Conservation (phyloP, 2,888 invertebrate genomes). For the Scaptomyza caliginosa region DNA sequence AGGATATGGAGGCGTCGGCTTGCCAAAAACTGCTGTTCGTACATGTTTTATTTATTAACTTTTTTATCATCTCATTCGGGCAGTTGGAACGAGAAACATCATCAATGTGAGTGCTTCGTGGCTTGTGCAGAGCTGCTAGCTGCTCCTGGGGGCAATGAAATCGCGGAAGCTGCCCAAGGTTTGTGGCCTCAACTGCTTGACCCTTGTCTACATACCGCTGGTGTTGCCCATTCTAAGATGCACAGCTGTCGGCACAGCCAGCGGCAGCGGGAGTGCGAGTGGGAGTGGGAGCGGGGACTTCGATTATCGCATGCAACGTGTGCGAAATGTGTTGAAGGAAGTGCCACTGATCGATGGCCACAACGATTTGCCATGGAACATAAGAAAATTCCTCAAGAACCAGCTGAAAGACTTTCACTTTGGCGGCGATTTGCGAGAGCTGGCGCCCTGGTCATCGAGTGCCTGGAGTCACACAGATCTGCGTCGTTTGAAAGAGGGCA, state of each 20-base stretch:
- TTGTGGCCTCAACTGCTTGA: constrained; percentile 84
- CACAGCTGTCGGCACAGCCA: constrained; percentile 59
- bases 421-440: constrained; percentile 88
- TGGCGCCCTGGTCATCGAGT: constrained; percentile 90
- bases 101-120: constrained; percentile 81
- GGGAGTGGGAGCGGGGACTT: constrained; percentile 79
- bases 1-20: background rate
- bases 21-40: background rate
- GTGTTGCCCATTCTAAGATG: constrained; percentile 82
- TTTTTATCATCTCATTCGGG: constrained; percentile 1
- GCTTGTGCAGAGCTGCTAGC: constrained; percentile 73
- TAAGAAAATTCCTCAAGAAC: constrained; percentile 88
- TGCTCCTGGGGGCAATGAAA: constrained; percentile 84
- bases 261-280: constrained; percentile 63
- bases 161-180: constrained; percentile 84
- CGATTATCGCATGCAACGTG: constrained; percentile 86
- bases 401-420: constrained; percentile 86
- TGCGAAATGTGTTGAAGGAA: constrained; percentile 86
- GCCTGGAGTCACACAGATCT: constrained; percentile 92
- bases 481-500: constrained; percentile 89
- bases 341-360: constrained; percentile 87
- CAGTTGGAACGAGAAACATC: constrained; percentile 63
- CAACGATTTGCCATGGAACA: constrained; percentile 89
- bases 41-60: constrained; percentile 1
- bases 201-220: constrained; percentile 83